phyloP scores from a whole-genome alignment of 2,797 vertebrate species.

The Melanotaenia parkinsoni region DNA sequence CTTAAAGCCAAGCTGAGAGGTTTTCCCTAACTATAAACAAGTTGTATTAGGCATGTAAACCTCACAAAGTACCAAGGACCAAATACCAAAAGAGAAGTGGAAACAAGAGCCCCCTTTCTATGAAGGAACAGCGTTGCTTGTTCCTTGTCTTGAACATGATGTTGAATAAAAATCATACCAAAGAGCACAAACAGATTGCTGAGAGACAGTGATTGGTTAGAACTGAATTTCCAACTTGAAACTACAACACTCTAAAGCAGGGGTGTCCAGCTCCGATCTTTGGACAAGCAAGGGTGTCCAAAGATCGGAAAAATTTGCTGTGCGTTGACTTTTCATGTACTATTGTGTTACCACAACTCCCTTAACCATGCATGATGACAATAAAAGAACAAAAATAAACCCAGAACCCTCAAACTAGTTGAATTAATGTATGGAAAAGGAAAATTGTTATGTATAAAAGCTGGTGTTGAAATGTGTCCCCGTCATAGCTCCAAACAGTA shows the following conservation, averaged over 20 bases:
- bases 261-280: too few species aligned
- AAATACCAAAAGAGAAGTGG: background rate
- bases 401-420: too few species aligned
- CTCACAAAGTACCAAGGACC: background rate
- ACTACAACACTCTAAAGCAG: background rate
- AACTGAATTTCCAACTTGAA: background rate
- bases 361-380: background rate
- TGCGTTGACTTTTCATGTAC: background rate
- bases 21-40: background rate
- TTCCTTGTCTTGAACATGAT: background rate
- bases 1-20: background rate
- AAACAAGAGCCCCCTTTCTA: too few species aligned
- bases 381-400: conserved; percentile 13
- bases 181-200: background rate
- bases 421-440: too few species aligned
- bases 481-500: background rate
- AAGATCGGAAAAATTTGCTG: background rate
- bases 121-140: background rate
- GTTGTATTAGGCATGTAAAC: background rate
- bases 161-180: background rate
- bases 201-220: background rate
- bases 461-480: background rate
- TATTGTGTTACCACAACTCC: background rate
- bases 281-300: too few species aligned
- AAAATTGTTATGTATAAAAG: background rate